These are phyloP conservation scores for Parapristionchus giblindavisi DNA, from an alignment of 2,888 invertebrate species.

Conservation along the genomic window DNA sequence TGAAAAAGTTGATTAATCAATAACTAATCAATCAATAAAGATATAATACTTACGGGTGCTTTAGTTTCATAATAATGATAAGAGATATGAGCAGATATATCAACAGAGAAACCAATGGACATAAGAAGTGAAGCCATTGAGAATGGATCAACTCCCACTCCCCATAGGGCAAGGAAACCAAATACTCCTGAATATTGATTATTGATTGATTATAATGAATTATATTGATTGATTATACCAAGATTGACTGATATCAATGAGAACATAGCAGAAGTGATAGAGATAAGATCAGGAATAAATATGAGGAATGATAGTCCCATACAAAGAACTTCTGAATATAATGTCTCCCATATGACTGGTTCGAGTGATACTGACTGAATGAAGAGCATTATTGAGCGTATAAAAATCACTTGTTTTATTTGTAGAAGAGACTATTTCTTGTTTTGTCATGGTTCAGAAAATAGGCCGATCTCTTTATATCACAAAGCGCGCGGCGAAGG, in stretches of 20 bases:
- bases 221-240: too few relatives aligned
- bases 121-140: slow-evolving; percentile 57
- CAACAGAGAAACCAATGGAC: slow-evolving; percentile 62
- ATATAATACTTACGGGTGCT: slow-evolving; percentile 44
- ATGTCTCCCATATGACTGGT: slow-evolving; percentile 56
- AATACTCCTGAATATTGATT: slow-evolving; percentile 45
- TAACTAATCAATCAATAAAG: not conserved
- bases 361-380: slow-evolving; percentile 51
- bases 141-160: slow-evolving; percentile 58
- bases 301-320: slow-evolving; percentile 56
- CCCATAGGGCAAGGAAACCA: slow-evolving; percentile 58
- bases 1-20: slow-evolving; percentile 36
- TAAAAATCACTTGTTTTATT: too few relatives aligned
- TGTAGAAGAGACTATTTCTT: too few relatives aligned
- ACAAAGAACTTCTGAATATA: slow-evolving; percentile 56
- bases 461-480: too few relatives aligned
- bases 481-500: too few relatives aligned
- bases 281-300: slow-evolving; percentile 54
- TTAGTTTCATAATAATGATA: slow-evolving; percentile 59
- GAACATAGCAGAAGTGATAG: slow-evolving; percentile 55
- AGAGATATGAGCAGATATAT: slow-evolving; percentile 61
- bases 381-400: not conserved
- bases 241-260: slow-evolving; percentile 57
- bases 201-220: too few relatives aligned
- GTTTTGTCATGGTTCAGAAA: too few relatives aligned